Evolutionary conservation across 2,797 vertebrate genomes (phyloP).

Genomic region (Anabacerthia variegaticeps): DNA sequence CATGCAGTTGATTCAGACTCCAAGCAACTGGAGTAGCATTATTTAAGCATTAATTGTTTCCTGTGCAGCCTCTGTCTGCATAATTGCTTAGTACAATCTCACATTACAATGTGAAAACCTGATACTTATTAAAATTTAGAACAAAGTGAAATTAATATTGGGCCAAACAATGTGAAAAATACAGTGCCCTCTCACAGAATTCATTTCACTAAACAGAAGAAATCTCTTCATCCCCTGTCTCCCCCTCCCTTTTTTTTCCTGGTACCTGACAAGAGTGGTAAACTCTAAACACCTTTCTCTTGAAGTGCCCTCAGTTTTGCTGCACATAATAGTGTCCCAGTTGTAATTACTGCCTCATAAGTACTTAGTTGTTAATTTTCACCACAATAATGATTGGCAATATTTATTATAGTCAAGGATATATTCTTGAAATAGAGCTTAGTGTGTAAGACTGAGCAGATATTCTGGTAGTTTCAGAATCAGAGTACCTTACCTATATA

Average conservation of each 20-base stretch:
- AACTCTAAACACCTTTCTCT: background rate
- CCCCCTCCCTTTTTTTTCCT: fast-evolving
- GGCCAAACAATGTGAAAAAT: background rate
- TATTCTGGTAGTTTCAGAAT: background rate
- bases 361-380: background rate
- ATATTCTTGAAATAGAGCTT: background rate
- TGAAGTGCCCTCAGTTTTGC: background rate
- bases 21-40: background rate
- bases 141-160: background rate
- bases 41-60: background rate
- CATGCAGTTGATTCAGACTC: background rate
- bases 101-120: background rate
- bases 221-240: background rate
- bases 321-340: background rate
- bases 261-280: background rate
- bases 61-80: background rate
- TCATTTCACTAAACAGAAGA: background rate
- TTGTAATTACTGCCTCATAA: background rate
- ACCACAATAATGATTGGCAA: background rate
- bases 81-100: background rate
- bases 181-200: background rate
- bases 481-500: background rate
- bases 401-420: background rate
- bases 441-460: background rate
- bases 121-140: background rate